Evolutionary conservation across 2,888 invertebrate genomes (phyloP), one percentile per base, ranked within the genome.

Genomic region (Cerastis leucographa): DNA sequence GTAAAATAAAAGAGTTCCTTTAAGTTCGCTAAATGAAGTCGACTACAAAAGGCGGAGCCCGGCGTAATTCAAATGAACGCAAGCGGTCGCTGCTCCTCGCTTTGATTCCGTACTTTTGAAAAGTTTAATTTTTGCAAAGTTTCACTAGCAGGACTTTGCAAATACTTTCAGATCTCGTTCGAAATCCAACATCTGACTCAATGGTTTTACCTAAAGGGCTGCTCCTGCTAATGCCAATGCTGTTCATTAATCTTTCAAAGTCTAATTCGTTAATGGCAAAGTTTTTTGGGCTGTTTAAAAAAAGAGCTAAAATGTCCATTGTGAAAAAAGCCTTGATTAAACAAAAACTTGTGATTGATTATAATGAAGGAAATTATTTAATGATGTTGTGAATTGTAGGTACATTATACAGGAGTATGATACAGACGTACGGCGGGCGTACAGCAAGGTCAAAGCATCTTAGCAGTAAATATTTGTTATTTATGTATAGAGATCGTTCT

Each of bases 21-120:
- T 93, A 95, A 95, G 94, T 96, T 96, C 93, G 92, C 94, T 95
- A 96, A 96, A 96, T 96, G 96, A 96, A 96, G 95, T 94, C 91
- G 96, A 95, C 94, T 95, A 96, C 96, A 96, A 96, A 96, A 96
- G 96, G 93, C 95, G 92, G 94, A 92, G 92, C 91, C 89, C 89
- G 91, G 90, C 93, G 94, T 95, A 95, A 96, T 96, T 96, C 95
- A 95, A 96, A 96, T 94, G 95, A 96, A 93, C 94, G 94, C 91
- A 89, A 92, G 89, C 89, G 89, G 90, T 86, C 86, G 93, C 93
- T 93, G 92, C 93, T 93, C 91, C 92, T 90, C 92, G 92, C 94
- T 94, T 95, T 95, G 95, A 96, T 94, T 95, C 92, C 92, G 91
- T 92, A 94, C 94, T 94, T 95, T 75, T 92, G 89, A 90, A 93